phyloP scores from a whole-genome alignment of 1,140 invertebrate species.

The Nephila pilipes region DNA sequence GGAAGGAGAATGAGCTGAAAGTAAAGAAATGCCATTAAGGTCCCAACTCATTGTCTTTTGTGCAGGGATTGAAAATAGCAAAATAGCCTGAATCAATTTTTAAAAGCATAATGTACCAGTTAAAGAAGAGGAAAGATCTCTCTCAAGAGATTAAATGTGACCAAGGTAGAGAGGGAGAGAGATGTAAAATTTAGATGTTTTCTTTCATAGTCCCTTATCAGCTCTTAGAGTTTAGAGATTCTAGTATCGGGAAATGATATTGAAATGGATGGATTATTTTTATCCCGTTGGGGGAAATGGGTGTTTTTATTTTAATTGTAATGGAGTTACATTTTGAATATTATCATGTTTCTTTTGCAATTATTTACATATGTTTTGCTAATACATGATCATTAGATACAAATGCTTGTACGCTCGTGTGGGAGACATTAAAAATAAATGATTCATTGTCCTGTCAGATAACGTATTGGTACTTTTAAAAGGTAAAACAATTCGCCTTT shows the following conservation, averaged over 20 bases:
- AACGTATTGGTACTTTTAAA: too few relatives aligned
- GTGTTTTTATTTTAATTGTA: too few relatives aligned
- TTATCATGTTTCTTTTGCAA: not conserved
- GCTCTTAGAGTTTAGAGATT: not conserved
- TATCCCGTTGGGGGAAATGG: not conserved
- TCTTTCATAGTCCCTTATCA: not conserved
- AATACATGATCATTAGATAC: not conserved
- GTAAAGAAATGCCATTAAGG: slow-evolving; percentile 30
- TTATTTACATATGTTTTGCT: not conserved
- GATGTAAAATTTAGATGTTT: not conserved
- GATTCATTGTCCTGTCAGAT: not conserved
- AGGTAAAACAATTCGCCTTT: too few relatives aligned
- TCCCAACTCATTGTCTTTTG: slow-evolving; percentile 37
- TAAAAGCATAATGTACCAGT: slow-evolving; percentile 40
- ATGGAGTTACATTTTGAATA: not conserved
- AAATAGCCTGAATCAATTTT: slow-evolving; percentile 5
- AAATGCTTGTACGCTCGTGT: not conserved
- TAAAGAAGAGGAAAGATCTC: not conserved
- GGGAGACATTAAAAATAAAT: not conserved
- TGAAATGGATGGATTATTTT: not conserved
- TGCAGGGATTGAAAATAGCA: slow-evolving; percentile 26
- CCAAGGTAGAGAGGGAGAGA: not conserved
- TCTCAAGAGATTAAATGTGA: slow-evolving; percentile 2
- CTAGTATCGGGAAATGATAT: not conserved
- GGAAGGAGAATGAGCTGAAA: not conserved